phyloP scores from a whole-genome alignment of 2,797 vertebrate species.

The Neoniphon sammara region DNA sequence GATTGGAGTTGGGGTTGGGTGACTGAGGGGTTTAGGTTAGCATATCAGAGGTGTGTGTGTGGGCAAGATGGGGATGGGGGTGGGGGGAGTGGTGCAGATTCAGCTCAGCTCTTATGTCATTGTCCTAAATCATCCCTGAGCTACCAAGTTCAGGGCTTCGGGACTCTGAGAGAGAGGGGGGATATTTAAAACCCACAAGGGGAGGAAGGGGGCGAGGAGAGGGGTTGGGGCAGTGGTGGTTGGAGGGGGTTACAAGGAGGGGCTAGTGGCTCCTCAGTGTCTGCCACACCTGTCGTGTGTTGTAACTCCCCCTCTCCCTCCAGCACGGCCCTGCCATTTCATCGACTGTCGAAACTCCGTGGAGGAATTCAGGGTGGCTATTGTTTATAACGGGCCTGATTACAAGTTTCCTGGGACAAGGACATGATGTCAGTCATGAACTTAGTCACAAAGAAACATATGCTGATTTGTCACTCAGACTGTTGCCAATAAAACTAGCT shows the following conservation, averaged over 20 bases:
- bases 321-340: constrained; percentile 31
- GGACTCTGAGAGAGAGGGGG: constrained; percentile 35
- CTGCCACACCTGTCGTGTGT: constrained; percentile 65
- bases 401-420: constrained; percentile 3
- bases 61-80: background rate
- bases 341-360: constrained; percentile 9
- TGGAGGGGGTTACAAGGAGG: background rate
- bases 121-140: constrained; percentile 42
- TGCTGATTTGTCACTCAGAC: too few relatives aligned
- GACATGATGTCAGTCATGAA: constrained; percentile 29
- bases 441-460: constrained; percentile 1
- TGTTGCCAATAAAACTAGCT: too few relatives aligned
- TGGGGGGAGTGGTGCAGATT: background rate
- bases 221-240: background rate
- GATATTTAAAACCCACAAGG: constrained; percentile 59
- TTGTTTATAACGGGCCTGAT: constrained; percentile 32
- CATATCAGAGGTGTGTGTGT: constrained; percentile 14
- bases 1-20: background rate
- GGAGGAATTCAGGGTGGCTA: constrained; percentile 23
- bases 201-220: constrained; percentile 21
- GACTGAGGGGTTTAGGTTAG: constrained; percentile 25
- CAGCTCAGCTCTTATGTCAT: constrained; percentile 51
- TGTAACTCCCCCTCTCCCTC: constrained; percentile 39
- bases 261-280: constrained; percentile 31
- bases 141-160: constrained; percentile 51